phyloP scores from a whole-genome alignment of 2,888 invertebrate species.

The Agrochola macilenta region DNA sequence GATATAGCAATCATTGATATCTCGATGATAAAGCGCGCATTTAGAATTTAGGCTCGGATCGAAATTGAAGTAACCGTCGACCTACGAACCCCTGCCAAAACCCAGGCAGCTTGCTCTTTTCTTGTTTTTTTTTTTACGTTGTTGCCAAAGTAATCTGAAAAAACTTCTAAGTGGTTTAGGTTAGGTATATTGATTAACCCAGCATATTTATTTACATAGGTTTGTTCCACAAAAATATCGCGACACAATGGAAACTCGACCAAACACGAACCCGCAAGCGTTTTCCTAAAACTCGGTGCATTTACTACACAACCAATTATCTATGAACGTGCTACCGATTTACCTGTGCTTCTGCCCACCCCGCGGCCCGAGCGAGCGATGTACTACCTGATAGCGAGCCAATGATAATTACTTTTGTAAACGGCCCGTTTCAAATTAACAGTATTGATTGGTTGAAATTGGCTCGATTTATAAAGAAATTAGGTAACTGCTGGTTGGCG shows the following conservation, averaged over 20 bases:
- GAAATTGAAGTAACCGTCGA: too few relatives aligned
- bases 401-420: slow-evolving; percentile 55
- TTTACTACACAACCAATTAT: slow-evolving; percentile 65
- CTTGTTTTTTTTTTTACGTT: too few relatives aligned
- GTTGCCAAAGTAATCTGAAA: too few relatives aligned
- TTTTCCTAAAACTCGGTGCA: slow-evolving; percentile 62
- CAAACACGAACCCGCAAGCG: slow-evolving; percentile 43
- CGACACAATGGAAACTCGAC: slow-evolving; percentile 23
- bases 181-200: too few relatives aligned
- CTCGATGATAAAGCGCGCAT: too few relatives aligned
- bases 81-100: too few relatives aligned
- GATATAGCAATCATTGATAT: too few relatives aligned
- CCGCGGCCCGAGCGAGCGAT: slow-evolving; percentile 45
- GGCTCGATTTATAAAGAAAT: slow-evolving; percentile 20
- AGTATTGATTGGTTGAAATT: slow-evolving; percentile 34
- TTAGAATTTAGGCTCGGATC: too few relatives aligned
- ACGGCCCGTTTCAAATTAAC: slow-evolving; percentile 28
- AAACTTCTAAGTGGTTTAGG: too few relatives aligned
- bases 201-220: background rate
- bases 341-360: slow-evolving; percentile 43
- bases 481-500: background rate
- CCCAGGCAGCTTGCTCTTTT: too few relatives aligned
- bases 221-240: background rate
- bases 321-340: slow-evolving; percentile 60
- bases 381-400: slow-evolving; percentile 44